A percentile compares a stretch with the other conserved stretches of the same genome.
Conservation (phyloP, 2,113 vertebrate genomes). For the Semnornis frantzii region DNA sequence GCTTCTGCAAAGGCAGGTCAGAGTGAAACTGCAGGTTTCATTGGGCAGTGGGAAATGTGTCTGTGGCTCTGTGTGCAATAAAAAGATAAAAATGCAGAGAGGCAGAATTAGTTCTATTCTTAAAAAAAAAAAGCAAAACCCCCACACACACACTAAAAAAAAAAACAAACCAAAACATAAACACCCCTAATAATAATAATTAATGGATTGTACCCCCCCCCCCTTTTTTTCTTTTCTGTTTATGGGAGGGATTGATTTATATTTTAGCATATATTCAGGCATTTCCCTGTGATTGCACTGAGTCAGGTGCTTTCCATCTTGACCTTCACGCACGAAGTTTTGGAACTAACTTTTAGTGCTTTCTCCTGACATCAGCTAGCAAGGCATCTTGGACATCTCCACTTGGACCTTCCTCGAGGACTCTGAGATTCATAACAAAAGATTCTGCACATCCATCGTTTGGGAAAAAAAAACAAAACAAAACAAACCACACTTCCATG, state of each 20-base stretch:
- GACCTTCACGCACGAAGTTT: background rate
- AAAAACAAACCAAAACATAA: no score
- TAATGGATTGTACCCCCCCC: no score
- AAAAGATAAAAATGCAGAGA: background rate
- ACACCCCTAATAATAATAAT: no score
- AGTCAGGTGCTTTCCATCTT: background rate
- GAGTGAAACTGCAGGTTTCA: background rate
- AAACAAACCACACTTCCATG: background rate
- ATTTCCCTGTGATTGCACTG: background rate
- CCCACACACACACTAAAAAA: no score
- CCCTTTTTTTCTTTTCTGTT: no score
- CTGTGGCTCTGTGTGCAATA: background rate
- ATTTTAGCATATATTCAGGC: background rate
- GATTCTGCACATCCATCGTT: background rate
- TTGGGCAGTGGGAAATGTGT: background rate
- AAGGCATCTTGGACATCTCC: background rate
- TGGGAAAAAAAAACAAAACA: background rate
- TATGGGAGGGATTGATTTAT: background rate
- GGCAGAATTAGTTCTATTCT: background rate
- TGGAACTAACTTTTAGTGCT: background rate
- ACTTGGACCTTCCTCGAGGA: background rate
- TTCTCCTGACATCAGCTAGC: background rate
- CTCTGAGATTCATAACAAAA: background rate
- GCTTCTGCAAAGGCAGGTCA: background rate
- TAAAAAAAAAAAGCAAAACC: no score